A percentile compares a stretch with the other conserved stretches of the same genome.
Conservation (phyloP, 2,888 invertebrate species). For the Andrena praecox region DNA sequence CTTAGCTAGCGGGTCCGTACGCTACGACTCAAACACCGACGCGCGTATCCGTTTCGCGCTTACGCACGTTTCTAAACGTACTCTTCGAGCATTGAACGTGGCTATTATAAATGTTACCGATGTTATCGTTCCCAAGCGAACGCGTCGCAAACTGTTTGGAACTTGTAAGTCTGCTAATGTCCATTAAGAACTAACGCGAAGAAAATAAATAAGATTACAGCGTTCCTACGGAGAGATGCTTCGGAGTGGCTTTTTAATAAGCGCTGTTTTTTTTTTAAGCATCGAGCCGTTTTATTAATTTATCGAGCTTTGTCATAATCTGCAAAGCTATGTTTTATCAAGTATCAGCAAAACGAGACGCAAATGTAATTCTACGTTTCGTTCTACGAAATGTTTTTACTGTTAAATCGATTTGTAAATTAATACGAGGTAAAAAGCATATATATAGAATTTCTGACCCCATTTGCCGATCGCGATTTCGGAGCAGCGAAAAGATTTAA, state of each 20-base stretch:
- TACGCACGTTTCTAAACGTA: not conserved
- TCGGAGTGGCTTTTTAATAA: not conserved
- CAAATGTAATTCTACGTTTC: not conserved
- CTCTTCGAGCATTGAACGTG: not conserved
- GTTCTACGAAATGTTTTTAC: conserved; percentile 3
- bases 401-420: not conserved
- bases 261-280: not conserved
- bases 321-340: conserved; percentile 15
- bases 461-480: not conserved
- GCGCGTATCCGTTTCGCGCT: no score
- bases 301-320: conserved; percentile 29
- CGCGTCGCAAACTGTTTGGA: not conserved
- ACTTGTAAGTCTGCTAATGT: not conserved
- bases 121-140: not conserved
- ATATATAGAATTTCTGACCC: not conserved
- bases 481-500: conserved; percentile 13
- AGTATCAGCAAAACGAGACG: conserved; percentile 13
- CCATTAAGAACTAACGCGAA: not conserved
- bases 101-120: not conserved
- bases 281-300: not conserved
- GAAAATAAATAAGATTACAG: not conserved
- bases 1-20: conserved; percentile 59
- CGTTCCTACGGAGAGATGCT: not conserved
- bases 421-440: not conserved
- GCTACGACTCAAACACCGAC: conserved; percentile 27